Base-by-base conservation (phyloP, 1,140 invertebrate genomes). In the Zaprionus ornatus region DNA sequence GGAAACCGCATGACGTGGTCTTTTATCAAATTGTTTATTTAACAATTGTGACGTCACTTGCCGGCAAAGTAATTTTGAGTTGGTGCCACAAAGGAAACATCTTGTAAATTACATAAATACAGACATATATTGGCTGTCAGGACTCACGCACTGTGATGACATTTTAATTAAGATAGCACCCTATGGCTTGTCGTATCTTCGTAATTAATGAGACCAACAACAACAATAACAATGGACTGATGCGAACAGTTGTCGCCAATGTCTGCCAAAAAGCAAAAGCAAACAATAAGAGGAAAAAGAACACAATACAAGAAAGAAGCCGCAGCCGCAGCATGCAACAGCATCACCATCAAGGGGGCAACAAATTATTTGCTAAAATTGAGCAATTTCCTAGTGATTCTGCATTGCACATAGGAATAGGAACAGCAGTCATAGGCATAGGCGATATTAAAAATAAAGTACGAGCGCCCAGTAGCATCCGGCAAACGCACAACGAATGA, bases 361-460 rank as follows among this genome's bases (percentile, higher is more conserved):
- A 75, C 74, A 80, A 79, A 62, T 76, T 79, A 87, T 79, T 79
- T 72, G 59, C 70, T 80, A 78, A 54, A 76, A 81, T 84, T 78
- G 77, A 83, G 84, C 84, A 87, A 88, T 79, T 90, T 61, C 74
- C 78, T 75, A 90, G 78, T 65, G 79, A 66, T 57, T 40, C 66
- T 61, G 32, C 68, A 56, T 60, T 79, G 74, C 81, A 79, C 74
- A 79, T 82, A 85, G 32, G 50, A 25, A 65, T 32, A 45, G 52
- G 52, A 25, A 55, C 25, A 55, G 52, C 25, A 55, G 52, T 9
- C 52, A 55, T 25, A 55, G 52, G 25, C 52, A 55, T 55, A 55
- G 80, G 81, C 63, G 71, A 82, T 90, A 88, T 90, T 90, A 90
- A 90, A 90, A 90, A 90, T 90, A 90, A 83, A 83, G 73, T 77